Percentiles rank a stretch among this genome's conserved stretches.
phyloP scores from a whole-genome alignment of 2,797 vertebrate species.

The Cossypha heuglini region DNA sequence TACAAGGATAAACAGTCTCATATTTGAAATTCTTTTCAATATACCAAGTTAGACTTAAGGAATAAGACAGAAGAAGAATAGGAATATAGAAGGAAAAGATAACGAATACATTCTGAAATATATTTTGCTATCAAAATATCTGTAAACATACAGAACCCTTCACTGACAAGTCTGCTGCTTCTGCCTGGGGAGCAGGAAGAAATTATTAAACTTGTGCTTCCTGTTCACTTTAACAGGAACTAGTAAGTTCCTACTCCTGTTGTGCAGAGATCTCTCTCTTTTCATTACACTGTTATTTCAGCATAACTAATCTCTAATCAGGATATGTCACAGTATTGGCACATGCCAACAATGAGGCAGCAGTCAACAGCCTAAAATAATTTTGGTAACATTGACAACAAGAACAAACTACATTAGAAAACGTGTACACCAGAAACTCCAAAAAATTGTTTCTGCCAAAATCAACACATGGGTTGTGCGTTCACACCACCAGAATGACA shows the following conservation, averaged over 20 bases:
- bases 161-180: background rate
- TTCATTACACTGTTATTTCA: background rate
- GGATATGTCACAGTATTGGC: background rate
- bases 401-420: background rate
- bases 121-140: background rate
- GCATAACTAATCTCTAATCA: background rate
- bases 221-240: background rate
- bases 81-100: background rate
- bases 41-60: background rate
- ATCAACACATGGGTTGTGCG: background rate
- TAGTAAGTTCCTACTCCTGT: background rate
- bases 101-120: background rate
- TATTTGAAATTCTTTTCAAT: background rate
- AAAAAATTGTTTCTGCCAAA: conserved; percentile 6
- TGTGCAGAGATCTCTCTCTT: background rate
- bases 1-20: background rate
- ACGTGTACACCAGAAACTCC: background rate
- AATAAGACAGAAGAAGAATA: background rate
- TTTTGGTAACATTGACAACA: background rate
- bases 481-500: conserved; percentile 22
- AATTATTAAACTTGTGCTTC: background rate
- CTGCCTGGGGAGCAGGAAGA: background rate
- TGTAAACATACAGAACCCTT: background rate
- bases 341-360: background rate
- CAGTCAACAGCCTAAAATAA: background rate